Evolutionary conservation across 2,888 invertebrate species (phyloP).

Genomic region (Eupithecia abbreviata): DNA sequence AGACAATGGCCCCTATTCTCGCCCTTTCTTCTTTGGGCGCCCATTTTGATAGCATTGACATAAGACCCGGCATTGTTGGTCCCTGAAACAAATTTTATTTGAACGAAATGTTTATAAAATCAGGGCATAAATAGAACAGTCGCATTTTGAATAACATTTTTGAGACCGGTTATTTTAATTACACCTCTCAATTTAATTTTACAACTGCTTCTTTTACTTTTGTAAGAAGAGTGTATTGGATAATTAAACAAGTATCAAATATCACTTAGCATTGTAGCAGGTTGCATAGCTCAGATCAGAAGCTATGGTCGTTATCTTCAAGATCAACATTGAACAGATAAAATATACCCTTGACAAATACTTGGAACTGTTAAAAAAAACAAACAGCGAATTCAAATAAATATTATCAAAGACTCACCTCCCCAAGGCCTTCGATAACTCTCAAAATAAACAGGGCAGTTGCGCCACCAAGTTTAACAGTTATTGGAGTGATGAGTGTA

Average conservation of each 20-base stretch:
- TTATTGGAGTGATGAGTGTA: slow-evolving; percentile 90
- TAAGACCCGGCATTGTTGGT: slow-evolving; percentile 85
- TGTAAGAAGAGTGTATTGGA: background rate
- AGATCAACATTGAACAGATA: background rate
- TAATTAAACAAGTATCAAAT: background rate
- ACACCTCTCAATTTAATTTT: too few relatives aligned
- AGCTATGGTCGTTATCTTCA: background rate
- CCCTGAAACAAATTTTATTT: slow-evolving; percentile 66
- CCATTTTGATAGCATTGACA: slow-evolving; percentile 85
- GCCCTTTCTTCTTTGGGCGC: slow-evolving; percentile 83
- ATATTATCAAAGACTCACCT: slow-evolving; percentile 75
- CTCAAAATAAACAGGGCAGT: slow-evolving; percentile 82
- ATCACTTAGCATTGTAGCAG: background rate
- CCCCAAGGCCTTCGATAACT: slow-evolving; percentile 85
- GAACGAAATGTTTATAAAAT: background rate
- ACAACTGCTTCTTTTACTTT: background rate
- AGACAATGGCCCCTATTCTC: slow-evolving; percentile 83
- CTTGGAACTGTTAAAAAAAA: background rate
- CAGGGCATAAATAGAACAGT: background rate
- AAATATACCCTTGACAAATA: background rate
- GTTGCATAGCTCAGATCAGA: background rate
- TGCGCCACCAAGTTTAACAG: slow-evolving; percentile 84
- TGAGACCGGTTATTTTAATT: too few relatives aligned
- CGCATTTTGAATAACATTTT: too few relatives aligned
- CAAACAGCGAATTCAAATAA: slow-evolving; percentile 6